phyloP scores from a whole-genome alignment of 2,113 vertebrate genomes.

The Formicarius rufipectus region DNA sequence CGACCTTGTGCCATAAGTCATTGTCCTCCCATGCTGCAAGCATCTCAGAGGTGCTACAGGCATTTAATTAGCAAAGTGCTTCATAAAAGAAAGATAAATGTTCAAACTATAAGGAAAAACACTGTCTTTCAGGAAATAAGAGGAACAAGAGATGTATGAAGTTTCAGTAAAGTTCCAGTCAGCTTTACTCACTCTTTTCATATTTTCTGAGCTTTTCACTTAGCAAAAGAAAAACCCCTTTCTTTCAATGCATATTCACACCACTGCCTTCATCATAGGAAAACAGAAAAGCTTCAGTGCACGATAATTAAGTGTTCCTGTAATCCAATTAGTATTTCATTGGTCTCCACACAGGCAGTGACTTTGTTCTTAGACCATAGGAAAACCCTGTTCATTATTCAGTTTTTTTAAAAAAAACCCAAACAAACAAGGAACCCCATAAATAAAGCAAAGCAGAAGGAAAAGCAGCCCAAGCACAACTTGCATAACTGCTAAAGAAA shows the following conservation, averaged over 20 bases:
- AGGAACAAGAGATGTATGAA: background rate
- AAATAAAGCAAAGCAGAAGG: background rate
- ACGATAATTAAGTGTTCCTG: background rate
- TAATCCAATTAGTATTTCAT: constrained; percentile 30
- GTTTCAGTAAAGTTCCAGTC: background rate
- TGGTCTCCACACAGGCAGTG: background rate
- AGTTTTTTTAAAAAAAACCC: background rate
- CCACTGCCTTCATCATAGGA: background rate
- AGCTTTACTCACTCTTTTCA: background rate
- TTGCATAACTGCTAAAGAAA: background rate
- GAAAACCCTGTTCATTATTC: background rate
- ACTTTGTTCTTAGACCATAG: constrained; percentile 29
- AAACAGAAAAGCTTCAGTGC: background rate
- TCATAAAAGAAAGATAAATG: background rate
- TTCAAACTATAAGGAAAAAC: background rate
- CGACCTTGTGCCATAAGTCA: background rate
- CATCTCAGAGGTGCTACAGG: background rate
- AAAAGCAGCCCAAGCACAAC: background rate
- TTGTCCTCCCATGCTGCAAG: background rate
- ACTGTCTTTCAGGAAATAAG: background rate
- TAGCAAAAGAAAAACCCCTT: background rate
- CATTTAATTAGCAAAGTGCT: background rate
- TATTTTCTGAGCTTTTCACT: background rate
- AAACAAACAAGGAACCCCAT: background rate
- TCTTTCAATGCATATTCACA: background rate